Evolutionary conservation across 2,113 vertebrate species (phyloP), one percentile per base, ranked within the genome.

Genomic region (Orcinus orca): DNA sequence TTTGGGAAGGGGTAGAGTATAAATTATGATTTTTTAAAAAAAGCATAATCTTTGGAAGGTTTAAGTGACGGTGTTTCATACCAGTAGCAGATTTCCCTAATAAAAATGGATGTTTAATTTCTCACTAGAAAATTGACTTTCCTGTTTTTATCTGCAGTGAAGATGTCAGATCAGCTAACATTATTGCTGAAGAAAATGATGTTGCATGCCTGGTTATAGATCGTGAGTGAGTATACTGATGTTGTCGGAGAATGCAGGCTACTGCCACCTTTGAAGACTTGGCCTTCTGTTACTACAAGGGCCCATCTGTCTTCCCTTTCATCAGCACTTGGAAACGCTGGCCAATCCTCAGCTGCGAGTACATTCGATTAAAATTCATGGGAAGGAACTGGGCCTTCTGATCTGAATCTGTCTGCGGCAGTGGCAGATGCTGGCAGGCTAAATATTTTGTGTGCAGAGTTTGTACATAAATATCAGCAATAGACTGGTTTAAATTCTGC

Each of bases 121-220:
- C 62, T 82, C 84, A 38, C 10, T 55, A 62, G 41, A 92, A 84
- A 81, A 63, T 23, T 96, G 80, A 90, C 89, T 92, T 41, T 95
- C 76, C 53, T 73, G 1, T 95, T 98, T 92, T 97, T 79, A 81
- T 97, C 97, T 97, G 14, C 98, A 99, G 99, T 97, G 99, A 99
- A 83, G 99, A 99, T 36, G 99, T 99, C 83, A 99, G 99, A 55
- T 99, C 99, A 29, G 99, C 99, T 90, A 99, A 99, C 44, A 99
- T 99, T 41, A 98, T 99, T 97, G 99, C 99, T 38, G 99, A 98
- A 62, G 99, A 99, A 97, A 98, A 99, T 90, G 99, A 99, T 53
- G 99, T 99, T 6, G 99, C 99, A 2, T 99, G 99, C 97, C 98
- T 99, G 17, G 99, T 99, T 58, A 99, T 99, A 97, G 99, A 99